Base-by-base conservation (phyloP, 2,797 vertebrate genomes). In the Thaleichthys pacificus region DNA sequence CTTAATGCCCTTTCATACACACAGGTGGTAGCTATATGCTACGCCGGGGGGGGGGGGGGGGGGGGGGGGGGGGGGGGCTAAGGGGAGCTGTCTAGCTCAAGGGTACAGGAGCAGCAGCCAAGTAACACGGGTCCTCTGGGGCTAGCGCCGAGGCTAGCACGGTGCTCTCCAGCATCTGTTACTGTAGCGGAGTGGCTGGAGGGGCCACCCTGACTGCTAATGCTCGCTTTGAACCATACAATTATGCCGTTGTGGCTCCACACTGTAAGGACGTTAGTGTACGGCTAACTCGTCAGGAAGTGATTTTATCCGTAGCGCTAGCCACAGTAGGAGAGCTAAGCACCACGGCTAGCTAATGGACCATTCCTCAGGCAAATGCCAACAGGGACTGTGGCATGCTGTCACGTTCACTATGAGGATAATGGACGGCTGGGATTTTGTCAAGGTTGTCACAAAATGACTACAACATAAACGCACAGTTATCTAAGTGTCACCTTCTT, bases 81-180 rank as follows among this genome's bases (percentile, higher is more conserved):
- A 89, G 89, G 88, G 86, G 79, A 70, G 72, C 81, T 81, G 82
- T 87, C 82, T 77, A 3, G 83, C 89, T 87, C 86, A 89, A 89
- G 89, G 87, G 88, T 82, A 72, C 76, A 66, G 82, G 61, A 30
- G 28, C 9, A 26, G 64, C 19, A 14, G 12, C 22, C 12, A 8
- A 21, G 9, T 17, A 19, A 19, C 51, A 5, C 3, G 4, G 19
- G 19, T 11, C 21, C 35, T 4, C 38, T 49, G 64, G 64, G 51
- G 51, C 15, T n/a, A 38, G 35, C 12, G 12, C 14, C 49, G 51
- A 54, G 51, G 22, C 19, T 65, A 38, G 19, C 35, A 15, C 14
- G 21, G 5, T 38, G 38, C n/a, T 14, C 38, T 66, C 17, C 62
- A 9, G 21, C 62, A 65, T 32, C 32, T 42, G 62, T 32, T 19